These are phyloP conservation scores for Drosophila quasianomalipes DNA, from an alignment of 2,888 invertebrate species.

Conservation along the genomic window DNA sequence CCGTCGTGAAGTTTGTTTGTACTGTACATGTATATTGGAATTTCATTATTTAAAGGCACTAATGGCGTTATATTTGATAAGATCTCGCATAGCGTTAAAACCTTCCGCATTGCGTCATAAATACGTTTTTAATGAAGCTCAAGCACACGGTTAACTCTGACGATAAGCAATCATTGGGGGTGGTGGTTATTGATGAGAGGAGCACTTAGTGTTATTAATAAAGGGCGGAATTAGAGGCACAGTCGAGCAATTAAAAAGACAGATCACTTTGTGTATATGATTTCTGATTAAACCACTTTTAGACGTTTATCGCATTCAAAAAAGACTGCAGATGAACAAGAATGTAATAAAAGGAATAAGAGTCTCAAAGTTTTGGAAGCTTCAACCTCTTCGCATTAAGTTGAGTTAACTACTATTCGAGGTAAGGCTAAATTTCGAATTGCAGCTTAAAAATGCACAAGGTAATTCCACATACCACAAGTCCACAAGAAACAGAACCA, in stretches of 20 bases:
- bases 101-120: slow-evolving; percentile 59
- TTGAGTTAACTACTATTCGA: slow-evolving; percentile 26
- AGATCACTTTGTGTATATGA: neutral
- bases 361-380: slow-evolving; percentile 9
- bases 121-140: slow-evolving; percentile 47
- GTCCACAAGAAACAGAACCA: slow-evolving; percentile 9
- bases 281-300: slow-evolving; percentile 7
- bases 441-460: slow-evolving; percentile 62
- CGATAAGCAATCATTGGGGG: slow-evolving; percentile 47
- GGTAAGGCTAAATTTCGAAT: slow-evolving; percentile 27
- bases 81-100: slow-evolving; percentile 45
- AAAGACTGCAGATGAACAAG: neutral
- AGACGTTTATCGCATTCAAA: neutral
- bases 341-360: neutral
- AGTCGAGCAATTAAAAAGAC: neutral
- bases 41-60: slow-evolving; percentile 45
- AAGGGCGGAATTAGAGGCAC: slow-evolving; percentile 7
- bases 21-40: slow-evolving; percentile 11
- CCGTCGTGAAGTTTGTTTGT: slow-evolving; percentile 11
- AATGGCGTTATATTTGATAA: slow-evolving; percentile 28
- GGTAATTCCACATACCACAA: slow-evolving; percentile 43
- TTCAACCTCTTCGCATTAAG: slow-evolving; percentile 26
- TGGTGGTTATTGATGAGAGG: slow-evolving; percentile 52
- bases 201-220: slow-evolving; percentile 52
- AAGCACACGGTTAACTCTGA: slow-evolving; percentile 23